phyloP scores from a whole-genome alignment of 2,797 vertebrate species.

The Schizopygopsis malacanthus region DNA sequence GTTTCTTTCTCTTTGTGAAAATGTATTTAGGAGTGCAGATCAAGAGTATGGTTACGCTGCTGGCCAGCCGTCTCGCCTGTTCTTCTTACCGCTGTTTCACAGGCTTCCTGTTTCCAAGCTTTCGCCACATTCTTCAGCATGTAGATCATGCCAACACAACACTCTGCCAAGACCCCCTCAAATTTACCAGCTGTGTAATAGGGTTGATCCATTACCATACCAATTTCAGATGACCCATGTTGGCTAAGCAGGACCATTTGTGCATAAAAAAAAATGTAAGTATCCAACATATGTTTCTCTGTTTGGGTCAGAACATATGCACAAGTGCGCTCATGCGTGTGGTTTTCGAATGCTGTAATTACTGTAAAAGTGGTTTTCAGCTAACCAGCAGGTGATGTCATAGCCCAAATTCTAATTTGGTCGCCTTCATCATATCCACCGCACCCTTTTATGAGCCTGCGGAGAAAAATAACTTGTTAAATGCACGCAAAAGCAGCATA shows the following conservation, averaged over 20 bases:
- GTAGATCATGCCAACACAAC: constrained; percentile 68
- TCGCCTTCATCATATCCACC: constrained; percentile 24
- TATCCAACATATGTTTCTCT: constrained; percentile 29
- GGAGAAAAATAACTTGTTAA: constrained; percentile 8
- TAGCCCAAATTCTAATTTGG: constrained; percentile 47
- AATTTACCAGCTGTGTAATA: constrained; percentile 54
- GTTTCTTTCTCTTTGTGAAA: constrained; percentile 12
- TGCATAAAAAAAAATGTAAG: not conserved
- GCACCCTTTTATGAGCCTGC: constrained; percentile 31
- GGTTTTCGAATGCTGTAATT: constrained; percentile 24
- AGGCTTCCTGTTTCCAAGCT: constrained; percentile 79
- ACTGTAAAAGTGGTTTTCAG: constrained; percentile 41
- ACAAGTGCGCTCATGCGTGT: constrained; percentile 29
- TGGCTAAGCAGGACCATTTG: constrained; percentile 21
- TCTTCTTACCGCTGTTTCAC: constrained; percentile 40
- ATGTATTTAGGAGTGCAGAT: constrained; percentile 31
- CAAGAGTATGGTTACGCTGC: constrained; percentile 14
- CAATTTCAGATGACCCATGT: constrained; percentile 11
- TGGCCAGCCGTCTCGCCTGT: constrained; percentile 37
- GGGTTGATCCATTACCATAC: constrained; percentile 25
- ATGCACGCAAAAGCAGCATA: not conserved
- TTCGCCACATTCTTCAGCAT: constrained; percentile 76
- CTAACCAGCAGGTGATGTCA: constrained; percentile 55
- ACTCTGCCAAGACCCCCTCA: constrained; percentile 34
- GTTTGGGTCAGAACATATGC: constrained; percentile 29